Evolutionary conservation across 2,888 invertebrate genomes (phyloP).

Genomic region (Bruchidius siliquastri): DNA sequence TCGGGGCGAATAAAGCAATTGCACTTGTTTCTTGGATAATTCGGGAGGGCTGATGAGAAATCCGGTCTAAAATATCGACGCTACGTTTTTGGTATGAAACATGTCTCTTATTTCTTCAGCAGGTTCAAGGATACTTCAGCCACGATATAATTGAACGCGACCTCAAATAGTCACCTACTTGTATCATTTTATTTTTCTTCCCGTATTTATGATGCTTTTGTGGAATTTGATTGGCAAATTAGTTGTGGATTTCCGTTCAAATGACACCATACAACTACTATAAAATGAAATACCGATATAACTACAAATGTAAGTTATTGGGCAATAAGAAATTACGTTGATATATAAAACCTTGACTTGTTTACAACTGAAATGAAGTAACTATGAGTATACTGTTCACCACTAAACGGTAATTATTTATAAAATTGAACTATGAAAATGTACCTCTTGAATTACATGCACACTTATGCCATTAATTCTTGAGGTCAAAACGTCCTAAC

Average conservation of each 20-base stretch:
- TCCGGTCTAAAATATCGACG: no score
- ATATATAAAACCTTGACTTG: conserved; percentile 28
- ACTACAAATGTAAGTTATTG: conserved; percentile 1
- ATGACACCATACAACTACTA: background rate
- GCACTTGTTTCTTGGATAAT: no score
- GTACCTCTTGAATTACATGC: background rate
- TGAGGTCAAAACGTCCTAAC: background rate
- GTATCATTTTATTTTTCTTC: background rate
- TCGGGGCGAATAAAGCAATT: no score
- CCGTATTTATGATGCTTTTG: background rate
- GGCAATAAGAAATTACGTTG: conserved; percentile 16
- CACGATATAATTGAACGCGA: no score
- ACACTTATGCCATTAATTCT: background rate
- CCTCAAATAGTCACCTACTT: no score
- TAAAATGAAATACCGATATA: background rate
- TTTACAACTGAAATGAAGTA: conserved; percentile 20
- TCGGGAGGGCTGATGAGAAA: no score
- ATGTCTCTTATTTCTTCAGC: no score
- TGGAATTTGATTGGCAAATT: background rate
- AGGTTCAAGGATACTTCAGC: no score
- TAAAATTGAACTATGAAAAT: background rate
- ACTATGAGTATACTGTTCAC: background rate
- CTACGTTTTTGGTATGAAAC: no score
- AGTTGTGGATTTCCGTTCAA: background rate
- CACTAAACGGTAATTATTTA: background rate